Percentiles rank a stretch among this genome's conserved stretches.
Evolutionary conservation across 2,888 invertebrate genomes (phyloP).

Genomic region (Leucoma salicis): DNA sequence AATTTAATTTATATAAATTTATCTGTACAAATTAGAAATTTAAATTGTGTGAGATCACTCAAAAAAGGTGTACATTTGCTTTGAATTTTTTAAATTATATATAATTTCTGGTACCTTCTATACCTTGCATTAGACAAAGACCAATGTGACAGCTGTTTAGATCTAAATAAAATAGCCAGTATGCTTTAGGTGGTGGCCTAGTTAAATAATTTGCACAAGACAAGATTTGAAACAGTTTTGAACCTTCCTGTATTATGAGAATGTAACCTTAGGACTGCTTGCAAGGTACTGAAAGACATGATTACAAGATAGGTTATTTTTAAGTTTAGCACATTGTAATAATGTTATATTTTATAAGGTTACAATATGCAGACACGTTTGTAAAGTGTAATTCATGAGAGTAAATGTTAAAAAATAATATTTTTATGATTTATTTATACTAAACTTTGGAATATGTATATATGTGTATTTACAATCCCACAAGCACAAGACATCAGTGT

Average conservation of each 20-base stretch:
- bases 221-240: conserved; percentile 31
- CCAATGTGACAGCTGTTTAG: conserved; percentile 27
- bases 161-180: conserved; percentile 25
- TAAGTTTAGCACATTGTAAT: conserved; percentile 81
- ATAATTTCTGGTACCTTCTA: conserved; percentile 38
- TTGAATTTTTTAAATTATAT: conserved; percentile 36
- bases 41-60: conserved; percentile 32
- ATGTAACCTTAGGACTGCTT: conserved; percentile 64
- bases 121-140: conserved; percentile 41
- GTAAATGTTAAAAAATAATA: conserved; percentile 74
- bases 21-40: conserved; percentile 37
- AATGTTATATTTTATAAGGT: conserved; percentile 75
- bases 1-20: conserved; percentile 27
- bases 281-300: conserved; percentile 72
- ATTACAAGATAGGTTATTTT: conserved; percentile 72
- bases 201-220: conserved; percentile 54
- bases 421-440: conserved; percentile 30
- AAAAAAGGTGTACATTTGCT: conserved; percentile 33
- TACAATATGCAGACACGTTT: conserved; percentile 79
- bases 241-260: conserved; percentile 35
- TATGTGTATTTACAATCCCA: too few species aligned
- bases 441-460: too few species aligned
- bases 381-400: conserved; percentile 80
- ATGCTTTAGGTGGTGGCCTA: conserved; percentile 58
- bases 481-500: too few species aligned